These are phyloP conservation scores for Sarcophaga peregrina DNA, from an alignment of 1,140 invertebrate species.

Conservation along the genomic window DNA sequence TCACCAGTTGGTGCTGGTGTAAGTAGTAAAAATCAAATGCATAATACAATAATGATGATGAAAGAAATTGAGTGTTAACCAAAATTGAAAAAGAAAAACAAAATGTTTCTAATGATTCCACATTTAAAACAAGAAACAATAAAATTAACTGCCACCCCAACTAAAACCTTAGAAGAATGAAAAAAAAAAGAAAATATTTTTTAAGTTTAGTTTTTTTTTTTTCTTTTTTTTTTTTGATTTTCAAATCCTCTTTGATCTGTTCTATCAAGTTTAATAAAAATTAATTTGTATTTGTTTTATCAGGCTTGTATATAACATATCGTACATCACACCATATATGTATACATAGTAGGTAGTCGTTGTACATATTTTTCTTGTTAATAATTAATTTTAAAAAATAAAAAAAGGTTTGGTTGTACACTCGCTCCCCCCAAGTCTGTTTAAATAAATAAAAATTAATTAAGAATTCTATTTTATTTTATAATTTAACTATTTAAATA, in stretches of 20 bases:
- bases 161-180: not conserved
- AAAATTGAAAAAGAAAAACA: not conserved
- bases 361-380: too few species aligned
- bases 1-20: constrained; percentile 52
- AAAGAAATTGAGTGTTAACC: constrained; percentile 34
- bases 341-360: too few species aligned
- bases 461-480: too few species aligned
- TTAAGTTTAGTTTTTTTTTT: not conserved
- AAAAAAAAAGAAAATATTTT: not conserved
- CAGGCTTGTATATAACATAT: too few species aligned
- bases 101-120: too few species aligned
- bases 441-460: too few species aligned
- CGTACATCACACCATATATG: too few species aligned
- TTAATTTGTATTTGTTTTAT: too few species aligned
- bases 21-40: constrained; percentile 46
- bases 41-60: constrained; percentile 32
- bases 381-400: too few species aligned
- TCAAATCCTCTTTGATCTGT: not conserved
- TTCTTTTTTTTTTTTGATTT: not conserved
- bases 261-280: not conserved
- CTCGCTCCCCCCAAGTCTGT: too few species aligned
- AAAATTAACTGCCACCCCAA: not conserved
- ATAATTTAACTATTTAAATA: too few species aligned
- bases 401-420: too few species aligned
- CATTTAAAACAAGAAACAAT: not conserved